These are phyloP conservation scores for Strix uralensis DNA, from an alignment of 2,113 vertebrate genomes.

Conservation along the genomic window DNA sequence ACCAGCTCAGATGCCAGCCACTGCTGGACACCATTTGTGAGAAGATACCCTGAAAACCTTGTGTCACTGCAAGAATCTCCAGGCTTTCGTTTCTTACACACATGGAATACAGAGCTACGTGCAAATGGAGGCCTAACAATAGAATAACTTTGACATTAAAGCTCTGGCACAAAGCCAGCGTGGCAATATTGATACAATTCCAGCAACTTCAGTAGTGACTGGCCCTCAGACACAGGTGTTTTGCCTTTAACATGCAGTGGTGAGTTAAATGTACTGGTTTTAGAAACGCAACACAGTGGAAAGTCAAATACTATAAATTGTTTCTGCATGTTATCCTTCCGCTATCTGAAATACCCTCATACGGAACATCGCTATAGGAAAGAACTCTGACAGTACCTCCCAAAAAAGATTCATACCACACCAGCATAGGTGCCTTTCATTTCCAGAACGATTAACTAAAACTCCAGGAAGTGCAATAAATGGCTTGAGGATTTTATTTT, in stretches of 20 bases:
- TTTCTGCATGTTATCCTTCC: not conserved
- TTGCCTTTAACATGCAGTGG: not conserved
- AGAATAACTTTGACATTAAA: not conserved
- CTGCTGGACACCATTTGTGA: not conserved
- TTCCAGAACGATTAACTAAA: not conserved
- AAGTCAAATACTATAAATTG: not conserved
- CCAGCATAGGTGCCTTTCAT: not conserved
- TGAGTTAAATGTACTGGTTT: not conserved
- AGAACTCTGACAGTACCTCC: not conserved
- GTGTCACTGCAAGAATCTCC: not conserved
- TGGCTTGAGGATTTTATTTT: not conserved
- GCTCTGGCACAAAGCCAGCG: not conserved
- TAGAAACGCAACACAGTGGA: not conserved
- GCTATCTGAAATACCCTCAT: not conserved
- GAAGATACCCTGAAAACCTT: not conserved
- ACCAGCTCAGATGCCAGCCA: not conserved
- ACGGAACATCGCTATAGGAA: not conserved
- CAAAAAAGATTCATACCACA: not conserved
- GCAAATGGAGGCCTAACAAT: not conserved
- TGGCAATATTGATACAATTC: not conserved
- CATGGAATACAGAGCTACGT: not conserved
- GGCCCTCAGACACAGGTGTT: not conserved
- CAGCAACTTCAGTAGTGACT: not conserved
- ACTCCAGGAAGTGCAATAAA: not conserved
- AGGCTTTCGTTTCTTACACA: not conserved